Evolutionary conservation across 2,113 vertebrate genomes (phyloP), one percentile per base, ranked within the genome.

Genomic region (Rhinogobius similis): DNA sequence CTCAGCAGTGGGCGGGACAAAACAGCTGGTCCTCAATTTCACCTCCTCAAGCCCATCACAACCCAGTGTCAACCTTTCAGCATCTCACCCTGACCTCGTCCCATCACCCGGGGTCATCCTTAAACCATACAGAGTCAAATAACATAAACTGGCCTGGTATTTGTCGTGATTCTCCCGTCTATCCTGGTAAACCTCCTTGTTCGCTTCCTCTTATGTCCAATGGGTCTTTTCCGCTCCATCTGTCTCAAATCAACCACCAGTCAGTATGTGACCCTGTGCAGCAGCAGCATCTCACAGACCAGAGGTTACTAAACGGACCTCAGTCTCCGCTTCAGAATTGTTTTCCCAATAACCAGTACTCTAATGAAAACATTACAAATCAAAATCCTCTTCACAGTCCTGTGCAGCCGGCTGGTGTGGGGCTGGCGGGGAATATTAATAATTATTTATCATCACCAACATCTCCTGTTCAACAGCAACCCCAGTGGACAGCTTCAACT

Each of bases 1-100:
- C 39, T n/a, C 82, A 84, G 56, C 62, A 72, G 11, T 90, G 87
- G 90, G 77, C 53, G 16, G 81, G 65, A 29, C 88, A 86, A 56
- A 87, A 75, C 18, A 69, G 73, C 73, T 89, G 85, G 85, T 69
- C 76, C 63, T 7, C 73, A 13, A 56, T 62, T 63, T 52, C 73
- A 21, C 66, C 84, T 10, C 70, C n/a, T 38, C 73, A 44, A 41
- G 16, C 62, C 16, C 10, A 63, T 18, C 55, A 48, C 68, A 20
- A 71, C 62, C 80, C 87, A 43, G 55, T 88, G 10, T 71, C 74
- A 39, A 46, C 62, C 43, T 65, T 88, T 24, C 76, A 85, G 65
- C 62, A 70, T 10, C 79, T 88, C 8, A 80, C 6, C 67, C 72
- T 81, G 44, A 72, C 41, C 10, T 72, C 70, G 0, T 14, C 72